These are phyloP conservation scores for Epinephelus cyanopodus DNA, from an alignment of 2,113 vertebrate genomes.

Conservation along the genomic window DNA sequence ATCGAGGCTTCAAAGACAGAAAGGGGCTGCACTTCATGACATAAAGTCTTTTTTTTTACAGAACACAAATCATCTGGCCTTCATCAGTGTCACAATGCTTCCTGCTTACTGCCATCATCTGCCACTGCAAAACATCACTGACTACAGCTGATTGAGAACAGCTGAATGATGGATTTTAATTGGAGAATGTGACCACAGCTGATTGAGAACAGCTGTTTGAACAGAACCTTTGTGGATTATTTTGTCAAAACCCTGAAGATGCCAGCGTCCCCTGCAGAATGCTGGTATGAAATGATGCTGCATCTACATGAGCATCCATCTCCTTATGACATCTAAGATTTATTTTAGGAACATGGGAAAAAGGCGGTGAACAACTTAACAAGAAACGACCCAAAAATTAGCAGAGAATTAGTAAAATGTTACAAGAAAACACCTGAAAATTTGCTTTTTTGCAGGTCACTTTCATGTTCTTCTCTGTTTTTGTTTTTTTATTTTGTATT, in stretches of 20 bases:
- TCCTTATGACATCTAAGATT: background rate
- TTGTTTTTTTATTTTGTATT: background rate
- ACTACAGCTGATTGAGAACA: slow-evolving; percentile 9
- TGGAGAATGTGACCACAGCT: background rate
- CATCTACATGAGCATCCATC: background rate
- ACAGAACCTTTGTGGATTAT: background rate
- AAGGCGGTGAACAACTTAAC: no score
- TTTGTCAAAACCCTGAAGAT: background rate
- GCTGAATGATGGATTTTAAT: slow-evolving; percentile 9
- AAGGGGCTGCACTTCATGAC: background rate
- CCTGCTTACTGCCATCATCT: background rate
- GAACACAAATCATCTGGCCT: background rate
- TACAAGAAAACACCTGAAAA: no score
- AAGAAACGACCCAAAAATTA: no score
- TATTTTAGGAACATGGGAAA: no score
- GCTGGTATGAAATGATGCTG: background rate
- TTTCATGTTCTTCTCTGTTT: background rate
- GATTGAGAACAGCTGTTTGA: slow-evolving; percentile 22
- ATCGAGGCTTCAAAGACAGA: background rate
- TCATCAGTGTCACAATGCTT: background rate
- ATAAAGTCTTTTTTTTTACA: background rate
- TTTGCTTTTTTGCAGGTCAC: no score
- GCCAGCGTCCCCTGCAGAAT: background rate
- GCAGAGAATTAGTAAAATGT: no score
- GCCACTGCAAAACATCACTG: background rate